Base-by-base conservation (phyloP, 1,140 invertebrate species). In the Brachionus angularis region DNA sequence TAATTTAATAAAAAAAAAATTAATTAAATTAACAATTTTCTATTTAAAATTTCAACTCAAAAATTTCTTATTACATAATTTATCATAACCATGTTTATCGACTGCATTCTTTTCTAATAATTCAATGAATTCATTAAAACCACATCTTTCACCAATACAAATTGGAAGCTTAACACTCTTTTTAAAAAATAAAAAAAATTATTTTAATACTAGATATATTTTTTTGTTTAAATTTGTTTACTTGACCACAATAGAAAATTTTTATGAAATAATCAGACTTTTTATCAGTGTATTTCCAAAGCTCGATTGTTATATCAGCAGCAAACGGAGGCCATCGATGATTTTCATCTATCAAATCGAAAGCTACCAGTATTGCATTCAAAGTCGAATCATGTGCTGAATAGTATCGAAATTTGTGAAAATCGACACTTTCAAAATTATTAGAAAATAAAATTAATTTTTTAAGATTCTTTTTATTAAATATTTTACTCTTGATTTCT, bases 311-410 rank as follows among this genome's bases (percentile, higher is more conserved):
- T 16, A 67, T 46, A 33, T 67, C 62, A 25, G 62, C 62, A 25
- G 39, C 62, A 12, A 67, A 67, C n/a, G 62, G 62, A 8, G 62
- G 62, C 62, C 62, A 67, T 4, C 47, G 46, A 25, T 67, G 42
- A 29, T 46, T 27, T 7, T 67, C 62, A 47, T 46, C 47, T n/a
- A 67, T 47, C 31, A 50, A 14, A 14, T 29, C 42, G 36, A 67
- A 67, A 14, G 62, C 62, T 31, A 34, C 62, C 29, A 67, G 29
- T 0, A 67, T 8, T 34, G 62, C 62, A 10, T 67, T 67, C 18
- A 67, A 67, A 33, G 62, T 67, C 14, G 29, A 47, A 31, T 67
- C 62, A 67, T 67, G 62, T 18, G 62, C 62, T 18, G 62, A 67
- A 29, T 47, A 67, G 42, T 67, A 67, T 2, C 47, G 42, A 29